phyloP scores from a whole-genome alignment of 2,113 vertebrate species.

The Cephalopterus ornatus region DNA sequence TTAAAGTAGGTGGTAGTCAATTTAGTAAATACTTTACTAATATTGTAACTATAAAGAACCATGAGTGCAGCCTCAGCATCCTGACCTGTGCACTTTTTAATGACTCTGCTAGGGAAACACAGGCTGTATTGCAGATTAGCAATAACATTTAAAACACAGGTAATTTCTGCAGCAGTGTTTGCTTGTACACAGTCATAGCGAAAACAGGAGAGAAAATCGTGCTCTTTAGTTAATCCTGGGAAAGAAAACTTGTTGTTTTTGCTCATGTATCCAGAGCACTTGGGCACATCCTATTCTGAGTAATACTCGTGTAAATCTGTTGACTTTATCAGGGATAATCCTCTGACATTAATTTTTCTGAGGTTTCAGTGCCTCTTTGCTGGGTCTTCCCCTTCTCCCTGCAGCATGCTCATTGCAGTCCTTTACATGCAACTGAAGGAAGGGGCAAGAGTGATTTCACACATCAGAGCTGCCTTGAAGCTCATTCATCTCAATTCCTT shows the following conservation, averaged over 20 bases:
- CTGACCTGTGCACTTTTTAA: neutral
- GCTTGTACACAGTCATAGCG: conserved; percentile 39
- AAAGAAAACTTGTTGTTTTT: neutral
- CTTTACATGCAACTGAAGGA: neutral
- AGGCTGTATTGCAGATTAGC: neutral
- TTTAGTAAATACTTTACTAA: conserved; percentile 67
- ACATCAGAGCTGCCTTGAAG: neutral
- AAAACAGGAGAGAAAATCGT: conserved; percentile 10
- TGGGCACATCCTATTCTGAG: neutral
- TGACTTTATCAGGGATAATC: neutral
- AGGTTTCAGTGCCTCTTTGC: neutral
- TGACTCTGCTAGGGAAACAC: neutral
- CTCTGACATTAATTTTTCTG: neutral
- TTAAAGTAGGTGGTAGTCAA: conserved; percentile 61
- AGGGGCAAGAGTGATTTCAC: neutral
- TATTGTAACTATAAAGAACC: conserved; percentile 20
- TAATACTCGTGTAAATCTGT: neutral
- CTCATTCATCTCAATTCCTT: neutral
- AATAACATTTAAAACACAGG: conserved; percentile 15
- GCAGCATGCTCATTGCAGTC: neutral
- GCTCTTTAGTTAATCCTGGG: conserved; percentile 31
- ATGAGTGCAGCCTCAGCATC: conserved; percentile 33
- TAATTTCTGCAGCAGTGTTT: conserved; percentile 32
- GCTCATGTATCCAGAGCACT: neutral
- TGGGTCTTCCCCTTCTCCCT: neutral